Percentiles rank a stretch among this genome's conserved stretches.
phyloP scores from a whole-genome alignment of 92 coral and sea anemone species.

The Actinernus sp. region DNA sequence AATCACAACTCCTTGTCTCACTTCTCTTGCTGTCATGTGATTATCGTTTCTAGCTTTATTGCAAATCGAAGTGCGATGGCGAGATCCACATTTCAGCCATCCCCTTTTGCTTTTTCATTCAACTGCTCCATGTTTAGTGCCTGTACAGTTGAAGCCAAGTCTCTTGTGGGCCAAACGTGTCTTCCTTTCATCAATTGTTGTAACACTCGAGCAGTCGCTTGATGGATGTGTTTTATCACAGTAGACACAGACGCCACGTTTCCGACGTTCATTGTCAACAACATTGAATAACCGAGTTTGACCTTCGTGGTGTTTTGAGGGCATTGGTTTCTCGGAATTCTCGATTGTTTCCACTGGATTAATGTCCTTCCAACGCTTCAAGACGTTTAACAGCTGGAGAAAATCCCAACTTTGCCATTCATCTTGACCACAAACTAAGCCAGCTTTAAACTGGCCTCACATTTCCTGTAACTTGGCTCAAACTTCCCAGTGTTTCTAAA shows the following conservation, averaged over 20 bases:
- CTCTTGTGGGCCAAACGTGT: slow-evolving; percentile 27
- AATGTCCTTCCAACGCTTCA: slow-evolving; percentile 58
- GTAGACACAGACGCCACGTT: too few species aligned
- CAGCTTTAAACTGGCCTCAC: slow-evolving; percentile 51
- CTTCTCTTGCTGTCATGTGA: slow-evolving; percentile 4
- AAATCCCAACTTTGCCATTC: slow-evolving; percentile 65
- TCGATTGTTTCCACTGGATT: too few species aligned
- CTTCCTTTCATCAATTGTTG: slow-evolving; percentile 38
- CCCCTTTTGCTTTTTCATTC: slow-evolving; percentile 46
- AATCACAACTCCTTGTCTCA: slow-evolving; percentile 29
- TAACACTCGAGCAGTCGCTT: slow-evolving; percentile 62
- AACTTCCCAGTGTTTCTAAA: slow-evolving; percentile 24
- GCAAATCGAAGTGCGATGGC: slow-evolving; percentile 73
- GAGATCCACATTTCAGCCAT: slow-evolving; percentile 43
- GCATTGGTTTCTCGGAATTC: too few species aligned
- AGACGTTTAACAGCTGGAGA: slow-evolving; percentile 35
- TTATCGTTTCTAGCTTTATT: slow-evolving; percentile 7
- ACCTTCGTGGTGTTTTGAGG: too few species aligned
- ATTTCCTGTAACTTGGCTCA: too few species aligned
- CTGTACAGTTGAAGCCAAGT: slow-evolving; percentile 69
- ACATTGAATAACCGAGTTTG: too few species aligned
- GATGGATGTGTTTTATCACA: slow-evolving; percentile 44
- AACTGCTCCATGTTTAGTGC: slow-evolving; percentile 53
- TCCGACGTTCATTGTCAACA: neutral
- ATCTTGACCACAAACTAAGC: slow-evolving; percentile 53